Evolutionary conservation across 1,140 invertebrate species (phyloP).

Genomic region (Druon quercuslanigerum): DNA sequence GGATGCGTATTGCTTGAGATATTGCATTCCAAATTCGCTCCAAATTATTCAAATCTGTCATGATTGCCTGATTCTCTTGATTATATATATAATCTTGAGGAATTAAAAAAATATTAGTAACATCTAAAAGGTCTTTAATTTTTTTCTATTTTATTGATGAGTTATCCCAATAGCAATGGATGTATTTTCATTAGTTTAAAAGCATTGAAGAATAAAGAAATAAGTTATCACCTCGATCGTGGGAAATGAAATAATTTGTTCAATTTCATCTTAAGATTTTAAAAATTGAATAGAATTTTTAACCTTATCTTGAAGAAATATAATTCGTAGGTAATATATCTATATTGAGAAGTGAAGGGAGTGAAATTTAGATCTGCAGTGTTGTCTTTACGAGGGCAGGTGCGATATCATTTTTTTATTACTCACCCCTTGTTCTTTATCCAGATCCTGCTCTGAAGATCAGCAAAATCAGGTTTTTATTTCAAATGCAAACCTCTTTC

Average conservation of each 20-base stretch:
- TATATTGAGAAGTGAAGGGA: neutral
- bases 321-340: neutral
- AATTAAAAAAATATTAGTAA: no score
- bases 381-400: conserved; percentile 19
- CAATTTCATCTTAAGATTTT: conserved; percentile 11
- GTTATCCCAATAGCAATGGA: no score
- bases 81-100: no score
- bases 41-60: no score
- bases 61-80: no score
- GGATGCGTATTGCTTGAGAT: no score
- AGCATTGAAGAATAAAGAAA: neutral
- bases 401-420: conserved; percentile 23
- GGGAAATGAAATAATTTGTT: neutral
- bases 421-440: conserved; percentile 21
- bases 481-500: conserved; percentile 25
- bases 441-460: neutral
- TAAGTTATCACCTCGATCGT: neutral
- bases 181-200: neutral
- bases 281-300: conserved; percentile 14
- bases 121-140: no score
- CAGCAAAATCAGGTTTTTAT: conserved; percentile 28
- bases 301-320: neutral
- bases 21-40: no score
- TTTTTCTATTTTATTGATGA: no score
- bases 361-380: conserved; percentile 12